Evolutionary conservation across 2,888 invertebrate genomes (phyloP), one percentile per base, ranked within the genome.

Genomic region (Boloria euphrosyne): DNA sequence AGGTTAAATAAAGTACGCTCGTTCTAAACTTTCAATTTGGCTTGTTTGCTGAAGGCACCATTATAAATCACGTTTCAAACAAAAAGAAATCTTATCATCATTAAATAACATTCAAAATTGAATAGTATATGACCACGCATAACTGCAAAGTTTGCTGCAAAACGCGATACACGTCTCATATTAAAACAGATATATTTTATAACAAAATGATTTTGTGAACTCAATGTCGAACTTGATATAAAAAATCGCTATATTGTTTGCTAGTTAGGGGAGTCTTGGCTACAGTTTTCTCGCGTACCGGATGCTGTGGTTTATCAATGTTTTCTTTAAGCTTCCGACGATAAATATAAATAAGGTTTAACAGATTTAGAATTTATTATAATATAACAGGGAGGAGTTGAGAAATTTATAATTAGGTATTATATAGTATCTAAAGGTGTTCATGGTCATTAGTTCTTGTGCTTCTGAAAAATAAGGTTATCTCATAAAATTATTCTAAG

Each of bases 11-110:
- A 70, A 71, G 65, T 59, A 62, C 47, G 51, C 62, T 65, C 58
- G 61, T 66, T 70, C 65, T 62, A 62, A 71, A 68, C 67, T 71
- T 66, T 66, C 62, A 64, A 69, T 65, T 67, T 69, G 67, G 67
- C 69, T 67, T 46, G 57, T 61, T 66, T 58, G 59, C 55, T 50
- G 49, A 17, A 65, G 47, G 53, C 57, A 62, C 66, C 46, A 63
- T 66, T 66, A 69, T 54, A 65, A 64, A 62, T 22, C 44, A 31
- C 27, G 43, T 31, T 27, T 3, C 13, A 50, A 57, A 6, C 27
- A 4, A 69, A 67, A 61, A 52, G 44, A 17, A 53, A 55, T 52
- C 66, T 58, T 69, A 52, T 53, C 38, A 31, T 0, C 0, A 44
- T 13, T 5, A n/a, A 0, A 13, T 55, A 66, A 69, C 18, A n/a